Percentiles rank a stretch among this genome's conserved stretches.
These are phyloP conservation scores for Conus canariensis DNA, from an alignment of 2,888 invertebrate species.

Conservation along the genomic window DNA sequence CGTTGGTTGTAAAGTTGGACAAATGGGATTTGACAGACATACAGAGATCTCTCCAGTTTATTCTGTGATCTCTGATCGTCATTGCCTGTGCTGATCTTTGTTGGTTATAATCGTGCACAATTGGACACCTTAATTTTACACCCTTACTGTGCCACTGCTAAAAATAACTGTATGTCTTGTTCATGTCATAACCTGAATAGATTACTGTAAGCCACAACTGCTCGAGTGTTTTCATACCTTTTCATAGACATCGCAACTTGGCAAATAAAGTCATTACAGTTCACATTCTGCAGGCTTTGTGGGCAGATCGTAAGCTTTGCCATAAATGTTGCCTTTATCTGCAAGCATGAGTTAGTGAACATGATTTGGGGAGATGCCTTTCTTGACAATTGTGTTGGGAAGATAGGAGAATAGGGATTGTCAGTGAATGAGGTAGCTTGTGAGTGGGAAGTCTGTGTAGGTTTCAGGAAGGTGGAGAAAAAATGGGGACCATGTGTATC, in stretches of 20 bases:
- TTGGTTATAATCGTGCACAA: background rate
- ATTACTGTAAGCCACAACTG: background rate
- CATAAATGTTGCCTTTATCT: no score
- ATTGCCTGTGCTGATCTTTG: background rate
- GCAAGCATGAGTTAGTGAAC: no score
- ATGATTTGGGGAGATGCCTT: no score
- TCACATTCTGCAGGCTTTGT: background rate
- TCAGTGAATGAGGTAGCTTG: no score
- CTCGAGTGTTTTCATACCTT: background rate
- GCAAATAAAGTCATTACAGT: slow-evolving; percentile 8
- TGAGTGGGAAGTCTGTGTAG: no score
- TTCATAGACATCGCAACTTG: slow-evolving; percentile 4
- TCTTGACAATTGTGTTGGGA: no score
- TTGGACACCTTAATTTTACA: background rate
- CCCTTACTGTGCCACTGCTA: background rate
- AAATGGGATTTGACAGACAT: no score
- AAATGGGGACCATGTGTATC: no score
- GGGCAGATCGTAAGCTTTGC: no score
- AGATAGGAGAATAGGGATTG: no score
- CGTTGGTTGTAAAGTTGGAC: no score
- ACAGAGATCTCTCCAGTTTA: background rate
- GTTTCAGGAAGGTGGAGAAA: no score
- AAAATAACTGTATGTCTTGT: background rate
- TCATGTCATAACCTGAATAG: background rate
- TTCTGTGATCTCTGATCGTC: background rate